Evolutionary conservation across 2,113 vertebrate species (phyloP), one percentile per base, ranked within the genome.

Genomic region (Litocranius walleri): DNA sequence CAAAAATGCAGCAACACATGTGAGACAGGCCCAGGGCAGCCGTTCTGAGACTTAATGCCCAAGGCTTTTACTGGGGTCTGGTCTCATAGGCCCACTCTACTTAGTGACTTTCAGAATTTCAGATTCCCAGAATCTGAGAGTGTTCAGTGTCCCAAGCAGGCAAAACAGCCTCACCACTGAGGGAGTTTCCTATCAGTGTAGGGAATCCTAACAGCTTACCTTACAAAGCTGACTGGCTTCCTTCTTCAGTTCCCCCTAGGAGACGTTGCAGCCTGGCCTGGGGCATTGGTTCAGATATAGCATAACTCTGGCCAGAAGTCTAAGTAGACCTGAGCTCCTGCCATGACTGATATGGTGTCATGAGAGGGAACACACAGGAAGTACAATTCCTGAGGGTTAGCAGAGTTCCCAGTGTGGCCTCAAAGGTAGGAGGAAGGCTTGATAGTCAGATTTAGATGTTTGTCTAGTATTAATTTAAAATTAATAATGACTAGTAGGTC

Each of bases 401-500:
- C 25, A 80, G 57, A 85, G 21, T 48, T 50, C 54, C 16, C 4
- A 50, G 5, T 67, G 36, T 56, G 33, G 10, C 33, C 14, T 93
- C 45, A 95, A 95, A 95, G 88, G 1, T 30, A 88, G 45, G 3
- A 59, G n/a, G 45, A 19, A 77, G 74, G 43, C 13, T 96, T 98
- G 95, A 67, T 29, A 95, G 88, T 64, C 36, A 96, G 29, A 59
- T 87, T 45, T 54, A 87, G 40, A 71, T 54, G 5, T 80, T 90
- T 88, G 43, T 54, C 10, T 88, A n/a, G 33, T 90, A 62, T 97
- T 96, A 97, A 97, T 94, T 96, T 56, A 84, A 97, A 95, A 97
- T 98, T 97, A 98, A 95, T 96, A 97, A 96, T 95, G 96, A 90
- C 50, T 45, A 52, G 30, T 82, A 77, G 15, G 94, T 96, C 95